Evolutionary conservation across 2,113 vertebrate genomes (phyloP).

Genomic region (Caranx melampygus): DNA sequence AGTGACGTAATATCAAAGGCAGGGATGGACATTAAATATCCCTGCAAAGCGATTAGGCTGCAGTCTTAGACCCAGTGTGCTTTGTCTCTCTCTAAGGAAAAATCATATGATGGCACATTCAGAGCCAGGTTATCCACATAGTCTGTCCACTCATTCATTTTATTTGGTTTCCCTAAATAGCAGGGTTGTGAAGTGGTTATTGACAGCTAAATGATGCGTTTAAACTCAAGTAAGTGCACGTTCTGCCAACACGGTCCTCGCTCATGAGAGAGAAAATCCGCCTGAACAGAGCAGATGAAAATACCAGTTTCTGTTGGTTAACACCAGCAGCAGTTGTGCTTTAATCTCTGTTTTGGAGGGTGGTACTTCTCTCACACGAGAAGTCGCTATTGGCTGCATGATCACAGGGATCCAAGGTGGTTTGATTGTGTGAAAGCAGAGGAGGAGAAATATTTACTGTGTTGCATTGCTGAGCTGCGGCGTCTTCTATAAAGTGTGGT

Average conservation of each 20-base stretch:
- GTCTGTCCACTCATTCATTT: not conserved
- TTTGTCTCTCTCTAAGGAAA: not conserved
- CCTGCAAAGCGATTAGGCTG: constrained; percentile 2
- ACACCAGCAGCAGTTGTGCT: not conserved
- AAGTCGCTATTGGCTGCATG: no score
- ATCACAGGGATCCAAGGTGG: not conserved
- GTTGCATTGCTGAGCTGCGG: not conserved
- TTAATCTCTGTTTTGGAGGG: not conserved
- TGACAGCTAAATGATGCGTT: not conserved
- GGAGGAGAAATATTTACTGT: not conserved
- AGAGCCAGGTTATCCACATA: not conserved
- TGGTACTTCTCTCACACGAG: no score
- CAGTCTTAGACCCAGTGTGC: constrained; percentile 6
- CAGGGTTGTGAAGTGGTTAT: not conserved
- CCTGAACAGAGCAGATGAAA: not conserved
- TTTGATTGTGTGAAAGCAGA: not conserved
- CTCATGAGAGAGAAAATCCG: not conserved
- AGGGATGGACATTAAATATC: not conserved
- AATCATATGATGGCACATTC: not conserved
- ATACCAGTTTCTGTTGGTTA: not conserved
- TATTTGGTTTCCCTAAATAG: not conserved
- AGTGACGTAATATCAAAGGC: not conserved
- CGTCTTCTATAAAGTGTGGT: not conserved
- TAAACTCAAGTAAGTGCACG: not conserved
- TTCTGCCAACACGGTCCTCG: not conserved